Evolutionary conservation across 2,797 vertebrate genomes (phyloP).

Genomic region (Sternarchorhynchus goeldii): DNA sequence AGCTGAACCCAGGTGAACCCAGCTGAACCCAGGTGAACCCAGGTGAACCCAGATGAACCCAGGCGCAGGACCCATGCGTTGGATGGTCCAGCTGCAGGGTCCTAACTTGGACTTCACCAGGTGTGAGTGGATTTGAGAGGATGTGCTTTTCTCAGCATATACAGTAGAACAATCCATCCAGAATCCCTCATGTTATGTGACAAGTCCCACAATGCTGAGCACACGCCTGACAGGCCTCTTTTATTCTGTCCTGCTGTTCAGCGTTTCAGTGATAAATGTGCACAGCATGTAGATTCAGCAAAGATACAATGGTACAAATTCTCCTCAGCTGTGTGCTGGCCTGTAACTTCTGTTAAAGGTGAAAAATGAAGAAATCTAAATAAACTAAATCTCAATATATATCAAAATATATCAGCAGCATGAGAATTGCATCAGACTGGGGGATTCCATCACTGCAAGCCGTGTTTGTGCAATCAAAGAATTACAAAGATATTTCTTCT

Average conservation of each 20-base stretch:
- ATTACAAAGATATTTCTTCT: not conserved
- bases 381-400: not conserved
- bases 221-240: constrained; percentile 34
- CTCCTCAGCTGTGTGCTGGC: not conserved
- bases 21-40: too few relatives aligned
- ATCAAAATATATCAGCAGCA: not conserved
- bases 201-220: constrained; percentile 36
- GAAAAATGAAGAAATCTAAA: not conserved
- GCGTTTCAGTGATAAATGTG: not conserved
- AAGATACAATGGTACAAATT: not conserved
- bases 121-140: not conserved
- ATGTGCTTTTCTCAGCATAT: constrained; percentile 16
- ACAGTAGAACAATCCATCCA: not conserved
- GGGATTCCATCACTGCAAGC: not conserved
- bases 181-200: constrained; percentile 38
- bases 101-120: too few relatives aligned
- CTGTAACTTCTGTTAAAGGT: not conserved
- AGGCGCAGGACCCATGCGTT: too few relatives aligned
- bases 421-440: not conserved
- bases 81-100: too few relatives aligned
- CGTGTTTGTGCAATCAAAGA: not conserved
- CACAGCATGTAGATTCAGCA: not conserved
- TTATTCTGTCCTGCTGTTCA: constrained; percentile 4
- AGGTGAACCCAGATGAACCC: too few relatives aligned
- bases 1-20: too few relatives aligned